Conservation (phyloP, 2,888 invertebrate genomes). For the Rhorus exstirpatorius region DNA sequence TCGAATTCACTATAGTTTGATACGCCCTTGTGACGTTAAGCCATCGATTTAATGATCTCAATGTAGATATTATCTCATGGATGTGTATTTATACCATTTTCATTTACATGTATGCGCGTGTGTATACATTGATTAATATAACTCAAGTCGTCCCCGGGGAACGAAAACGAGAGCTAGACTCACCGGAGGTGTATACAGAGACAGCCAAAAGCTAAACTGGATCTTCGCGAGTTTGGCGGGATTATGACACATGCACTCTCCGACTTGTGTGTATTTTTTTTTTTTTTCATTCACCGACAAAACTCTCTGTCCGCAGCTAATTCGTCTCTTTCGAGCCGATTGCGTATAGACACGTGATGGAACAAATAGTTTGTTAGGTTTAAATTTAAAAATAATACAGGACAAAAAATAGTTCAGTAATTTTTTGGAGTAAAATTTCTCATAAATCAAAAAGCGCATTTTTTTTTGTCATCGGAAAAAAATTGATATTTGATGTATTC, state of each 20-base stretch:
- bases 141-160: constrained; percentile 21
- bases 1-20: too few species aligned
- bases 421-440: too few species aligned
- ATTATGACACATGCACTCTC: constrained; percentile 18
- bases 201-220: constrained; percentile 1
- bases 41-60: background rate
- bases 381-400: constrained; percentile 5
- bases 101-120: too few species aligned
- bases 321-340: constrained; percentile 24
- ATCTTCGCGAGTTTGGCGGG: constrained; percentile 28
- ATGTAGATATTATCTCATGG: background rate
- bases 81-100: background rate
- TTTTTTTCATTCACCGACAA: background rate
- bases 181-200: background rate
- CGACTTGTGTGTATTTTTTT: background rate
- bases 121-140: constrained; percentile 51
- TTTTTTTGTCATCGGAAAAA: too few species aligned
- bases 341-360: background rate
- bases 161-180: constrained; percentile 2
- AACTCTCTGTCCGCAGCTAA: constrained; percentile 21
- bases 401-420: too few species aligned
- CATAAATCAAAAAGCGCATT: too few species aligned
- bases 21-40: too few species aligned
- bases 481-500: too few species aligned
- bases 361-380: background rate